Percentiles rank a stretch among this genome's conserved stretches.
These are phyloP conservation scores for Xestia ashworthii DNA, from an alignment of 2,888 invertebrate genomes.

Conservation along the genomic window DNA sequence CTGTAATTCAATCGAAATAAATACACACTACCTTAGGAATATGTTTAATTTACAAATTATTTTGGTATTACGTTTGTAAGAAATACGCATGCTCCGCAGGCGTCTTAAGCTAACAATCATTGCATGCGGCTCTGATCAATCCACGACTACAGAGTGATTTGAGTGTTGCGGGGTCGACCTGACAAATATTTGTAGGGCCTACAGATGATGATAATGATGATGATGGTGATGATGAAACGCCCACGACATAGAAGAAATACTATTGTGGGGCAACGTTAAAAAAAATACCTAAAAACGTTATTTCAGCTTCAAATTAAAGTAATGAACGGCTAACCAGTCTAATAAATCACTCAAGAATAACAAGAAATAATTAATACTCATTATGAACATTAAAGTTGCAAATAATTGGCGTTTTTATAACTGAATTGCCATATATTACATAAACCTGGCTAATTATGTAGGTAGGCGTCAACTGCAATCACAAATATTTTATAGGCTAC, in stretches of 20 bases:
- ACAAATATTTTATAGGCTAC: neutral
- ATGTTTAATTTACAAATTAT: too few relatives aligned
- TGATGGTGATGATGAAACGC: too few relatives aligned
- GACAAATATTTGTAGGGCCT: neutral
- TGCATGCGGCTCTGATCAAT: neutral
- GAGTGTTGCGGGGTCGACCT: too few relatives aligned
- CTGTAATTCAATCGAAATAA: too few relatives aligned
- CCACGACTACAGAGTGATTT: neutral
- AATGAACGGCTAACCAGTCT: constrained; percentile 2
- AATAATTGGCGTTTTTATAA: constrained; percentile 40
- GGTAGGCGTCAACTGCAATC: constrained; percentile 8
- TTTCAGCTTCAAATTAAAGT: neutral
- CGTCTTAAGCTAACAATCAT: neutral
- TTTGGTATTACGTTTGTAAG: too few relatives aligned
- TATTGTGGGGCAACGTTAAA: neutral
- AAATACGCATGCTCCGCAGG: too few relatives aligned
- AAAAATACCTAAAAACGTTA: constrained; percentile 1
- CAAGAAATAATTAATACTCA: constrained; percentile 34
- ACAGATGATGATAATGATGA: too few relatives aligned
- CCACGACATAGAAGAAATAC: neutral
- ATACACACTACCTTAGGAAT: too few relatives aligned
- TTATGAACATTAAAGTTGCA: neutral
- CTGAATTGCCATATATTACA: constrained; percentile 39
- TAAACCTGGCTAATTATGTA: constrained; percentile 6
- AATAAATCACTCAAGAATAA: constrained; percentile 34